phyloP scores from a whole-genome alignment of 1,140 invertebrate species.

The Delia radicum region DNA sequence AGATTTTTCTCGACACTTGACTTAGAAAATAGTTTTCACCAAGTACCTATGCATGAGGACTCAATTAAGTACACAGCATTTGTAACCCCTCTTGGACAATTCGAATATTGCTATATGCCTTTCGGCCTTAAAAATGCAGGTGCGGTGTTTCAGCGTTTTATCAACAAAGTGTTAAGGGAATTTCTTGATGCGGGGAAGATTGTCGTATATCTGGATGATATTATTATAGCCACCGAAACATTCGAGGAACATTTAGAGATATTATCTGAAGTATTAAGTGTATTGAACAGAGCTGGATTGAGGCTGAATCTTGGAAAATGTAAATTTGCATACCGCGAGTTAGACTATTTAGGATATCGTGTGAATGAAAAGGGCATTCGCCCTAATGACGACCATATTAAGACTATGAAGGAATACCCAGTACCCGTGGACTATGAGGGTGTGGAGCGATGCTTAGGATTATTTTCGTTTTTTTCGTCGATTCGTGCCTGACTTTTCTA shows the following conservation, averaged over 20 bases:
- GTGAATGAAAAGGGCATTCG: not conserved
- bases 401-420: not conserved
- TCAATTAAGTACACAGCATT: constrained; percentile 46
- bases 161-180: constrained; percentile 44
- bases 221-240: constrained; percentile 7
- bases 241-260: not conserved
- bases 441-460: not conserved
- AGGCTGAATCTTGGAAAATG: not conserved
- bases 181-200: constrained; percentile 9
- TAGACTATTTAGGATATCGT: constrained; percentile 4
- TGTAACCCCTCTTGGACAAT: constrained; percentile 52
- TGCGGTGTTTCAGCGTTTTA: constrained; percentile 52
- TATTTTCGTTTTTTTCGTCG: constrained; percentile 10
- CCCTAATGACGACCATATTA: not conserved
- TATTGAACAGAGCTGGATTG: not conserved
- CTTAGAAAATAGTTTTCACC: not conserved
- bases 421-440: not conserved
- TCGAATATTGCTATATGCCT: constrained; percentile 55
- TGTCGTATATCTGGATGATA: constrained; percentile 26
- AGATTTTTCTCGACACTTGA: not conserved
- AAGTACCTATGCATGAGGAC: not conserved
- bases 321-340: not conserved
- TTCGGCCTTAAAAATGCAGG: constrained; percentile 39
- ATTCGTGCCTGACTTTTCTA: not conserved
- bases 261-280: constrained; percentile 21